phyloP scores from a whole-genome alignment of 2,113 vertebrate species.

The Micronycteris hirsuta region DNA sequence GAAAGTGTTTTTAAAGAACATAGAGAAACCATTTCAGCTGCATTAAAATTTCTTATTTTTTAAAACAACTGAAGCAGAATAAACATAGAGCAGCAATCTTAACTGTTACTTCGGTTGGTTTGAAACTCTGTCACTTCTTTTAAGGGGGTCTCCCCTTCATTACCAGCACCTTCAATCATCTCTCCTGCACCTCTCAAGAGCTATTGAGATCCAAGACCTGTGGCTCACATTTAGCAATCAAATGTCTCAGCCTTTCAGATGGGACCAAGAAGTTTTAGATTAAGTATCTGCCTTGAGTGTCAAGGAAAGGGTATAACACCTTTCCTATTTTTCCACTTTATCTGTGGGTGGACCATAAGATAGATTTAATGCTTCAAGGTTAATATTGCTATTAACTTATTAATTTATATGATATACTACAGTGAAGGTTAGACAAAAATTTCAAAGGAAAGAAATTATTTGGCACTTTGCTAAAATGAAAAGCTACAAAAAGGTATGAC shows the following conservation, averaged over 20 bases:
- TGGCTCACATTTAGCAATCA: not conserved
- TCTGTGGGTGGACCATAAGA: not conserved
- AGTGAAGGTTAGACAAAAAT: not conserved
- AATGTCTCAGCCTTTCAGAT: not conserved
- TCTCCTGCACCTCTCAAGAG: not conserved
- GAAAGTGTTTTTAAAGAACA: constrained; percentile 23
- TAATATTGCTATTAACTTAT: not conserved
- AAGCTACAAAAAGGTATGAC: not conserved
- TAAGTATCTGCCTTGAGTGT: not conserved
- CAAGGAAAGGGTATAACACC: not conserved
- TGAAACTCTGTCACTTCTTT: not conserved
- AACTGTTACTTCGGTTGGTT: not conserved
- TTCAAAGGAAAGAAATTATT: not conserved
- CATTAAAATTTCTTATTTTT: not conserved
- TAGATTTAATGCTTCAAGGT: not conserved
- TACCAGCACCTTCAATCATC: not conserved
- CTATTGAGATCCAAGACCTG: not conserved
- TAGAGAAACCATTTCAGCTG: not conserved
- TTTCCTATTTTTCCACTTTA: not conserved
- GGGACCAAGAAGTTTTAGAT: not conserved
- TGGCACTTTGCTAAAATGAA: not conserved
- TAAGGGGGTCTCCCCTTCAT: not conserved
- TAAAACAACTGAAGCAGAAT: constrained; percentile 6
- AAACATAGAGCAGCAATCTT: not conserved
- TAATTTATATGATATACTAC: not conserved